phyloP scores from a whole-genome alignment of 92 coral and sea anemone species.

The Parazoanthus atlanticus region DNA sequence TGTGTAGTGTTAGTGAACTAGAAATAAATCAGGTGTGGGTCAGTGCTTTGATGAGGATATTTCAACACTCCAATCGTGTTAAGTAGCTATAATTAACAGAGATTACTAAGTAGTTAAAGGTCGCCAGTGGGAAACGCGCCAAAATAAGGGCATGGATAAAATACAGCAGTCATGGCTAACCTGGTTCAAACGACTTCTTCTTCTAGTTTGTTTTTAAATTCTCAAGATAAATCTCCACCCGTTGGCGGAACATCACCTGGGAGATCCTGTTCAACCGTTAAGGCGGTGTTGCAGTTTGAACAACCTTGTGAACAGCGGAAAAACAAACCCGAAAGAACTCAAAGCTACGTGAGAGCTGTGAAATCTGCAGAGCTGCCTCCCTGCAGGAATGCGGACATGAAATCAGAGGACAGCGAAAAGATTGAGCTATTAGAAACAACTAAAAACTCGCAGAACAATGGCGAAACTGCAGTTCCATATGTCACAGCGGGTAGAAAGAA shows the following conservation, averaged over 20 bases:
- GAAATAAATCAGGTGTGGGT: neutral
- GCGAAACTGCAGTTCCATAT: neutral
- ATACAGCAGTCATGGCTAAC: neutral
- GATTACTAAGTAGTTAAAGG: neutral
- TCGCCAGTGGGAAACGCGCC: neutral
- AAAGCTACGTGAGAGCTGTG: slow-evolving; percentile 26
- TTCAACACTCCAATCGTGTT: neutral
- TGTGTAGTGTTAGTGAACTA: neutral
- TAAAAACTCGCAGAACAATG: neutral
- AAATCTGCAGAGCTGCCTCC: slow-evolving; percentile 9
- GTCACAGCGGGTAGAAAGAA: slow-evolving; percentile 31
- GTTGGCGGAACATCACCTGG: neutral
- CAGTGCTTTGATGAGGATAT: neutral
- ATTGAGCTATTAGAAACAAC: slow-evolving; percentile 13
- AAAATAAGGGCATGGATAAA: neutral
- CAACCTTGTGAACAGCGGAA: neutral
- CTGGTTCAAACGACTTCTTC: neutral
- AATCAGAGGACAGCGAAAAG: neutral
- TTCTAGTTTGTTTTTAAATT: slow-evolving; percentile 8
- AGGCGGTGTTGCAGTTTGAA: slow-evolving; percentile 11
- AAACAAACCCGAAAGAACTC: neutral
- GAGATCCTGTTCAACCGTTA: neutral
- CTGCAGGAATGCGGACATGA: neutral
- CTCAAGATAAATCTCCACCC: neutral
- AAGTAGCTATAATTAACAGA: neutral